Conservation (phyloP, 1,140 invertebrate species). For the Argopecten irradians region DNA sequence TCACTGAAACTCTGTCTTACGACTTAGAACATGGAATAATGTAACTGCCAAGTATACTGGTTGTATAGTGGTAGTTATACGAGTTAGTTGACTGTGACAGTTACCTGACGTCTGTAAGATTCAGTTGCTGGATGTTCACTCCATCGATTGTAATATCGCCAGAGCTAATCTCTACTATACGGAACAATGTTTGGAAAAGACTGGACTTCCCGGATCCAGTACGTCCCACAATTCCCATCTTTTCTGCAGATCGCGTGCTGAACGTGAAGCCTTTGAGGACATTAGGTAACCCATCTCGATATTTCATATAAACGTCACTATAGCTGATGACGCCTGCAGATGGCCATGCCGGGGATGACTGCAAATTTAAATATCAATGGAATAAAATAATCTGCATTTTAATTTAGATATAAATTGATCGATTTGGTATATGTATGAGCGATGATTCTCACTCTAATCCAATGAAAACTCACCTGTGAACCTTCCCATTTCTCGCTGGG, state of each 20-base stretch:
- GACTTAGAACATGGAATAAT: no score
- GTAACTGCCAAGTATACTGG: no score
- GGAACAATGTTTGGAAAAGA: slow-evolving; percentile 87
- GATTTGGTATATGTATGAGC: no score
- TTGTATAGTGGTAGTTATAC: no score
- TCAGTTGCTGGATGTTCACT: slow-evolving; percentile 86
- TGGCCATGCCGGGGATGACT: slow-evolving; percentile 92
- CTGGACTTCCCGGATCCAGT: slow-evolving; percentile 96
- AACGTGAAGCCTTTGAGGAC: slow-evolving; percentile 82
- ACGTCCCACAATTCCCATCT: slow-evolving; percentile 87
- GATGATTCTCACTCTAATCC: neutral
- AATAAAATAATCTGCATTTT: neutral
- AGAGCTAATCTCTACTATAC: slow-evolving; percentile 76
- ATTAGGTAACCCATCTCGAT: slow-evolving; percentile 83
- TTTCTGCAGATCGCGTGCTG: slow-evolving; percentile 67
- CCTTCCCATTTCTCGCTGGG: slow-evolving; percentile 20
- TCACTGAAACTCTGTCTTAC: no score
- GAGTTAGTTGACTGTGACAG: slow-evolving; percentile 25
- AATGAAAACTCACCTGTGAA: neutral
- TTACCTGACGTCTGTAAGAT: slow-evolving; percentile 84
- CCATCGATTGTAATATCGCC: slow-evolving; percentile 76
- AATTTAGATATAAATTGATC: no score
- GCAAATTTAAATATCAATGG: slow-evolving; percentile 25
- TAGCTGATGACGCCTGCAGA: slow-evolving; percentile 86
- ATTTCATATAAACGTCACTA: slow-evolving; percentile 85